Evolutionary conservation across 2,888 invertebrate species (phyloP).

Genomic region (Dusona sp.): DNA sequence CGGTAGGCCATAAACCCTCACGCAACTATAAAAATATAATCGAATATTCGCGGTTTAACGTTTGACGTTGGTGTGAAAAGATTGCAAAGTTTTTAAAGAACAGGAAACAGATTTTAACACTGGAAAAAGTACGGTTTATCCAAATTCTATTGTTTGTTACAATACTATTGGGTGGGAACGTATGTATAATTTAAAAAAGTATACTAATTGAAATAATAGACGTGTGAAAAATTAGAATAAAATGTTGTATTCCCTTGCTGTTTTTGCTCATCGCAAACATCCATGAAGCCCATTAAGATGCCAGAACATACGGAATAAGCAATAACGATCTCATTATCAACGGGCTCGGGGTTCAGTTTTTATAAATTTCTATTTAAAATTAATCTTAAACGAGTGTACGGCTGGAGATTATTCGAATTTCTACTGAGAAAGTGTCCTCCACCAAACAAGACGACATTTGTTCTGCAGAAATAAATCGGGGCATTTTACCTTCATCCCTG

Average conservation of each 20-base stretch:
- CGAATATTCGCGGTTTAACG: not conserved
- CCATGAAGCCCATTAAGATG: not conserved
- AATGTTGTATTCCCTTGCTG: not conserved
- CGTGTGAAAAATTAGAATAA: not conserved
- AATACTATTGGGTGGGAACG: no score
- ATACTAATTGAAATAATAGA: not conserved
- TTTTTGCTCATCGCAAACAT: not conserved
- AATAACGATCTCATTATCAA: not conserved
- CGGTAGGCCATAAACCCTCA: not conserved
- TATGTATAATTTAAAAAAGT: no score
- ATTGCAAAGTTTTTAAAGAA: not conserved
- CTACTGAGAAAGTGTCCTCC: not conserved
- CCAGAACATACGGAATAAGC: not conserved
- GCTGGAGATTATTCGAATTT: not conserved
- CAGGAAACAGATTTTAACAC: no score
- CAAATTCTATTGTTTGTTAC: no score
- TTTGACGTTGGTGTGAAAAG: not conserved
- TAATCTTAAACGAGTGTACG: not conserved
- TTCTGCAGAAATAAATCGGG: not conserved
- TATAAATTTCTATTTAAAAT: not conserved
- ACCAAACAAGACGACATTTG: not conserved
- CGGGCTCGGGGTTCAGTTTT: not conserved
- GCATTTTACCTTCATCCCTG: conserved; percentile 14
- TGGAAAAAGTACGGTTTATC: no score
- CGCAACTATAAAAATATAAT: not conserved